Evolutionary conservation across 2,797 vertebrate species (phyloP), one percentile per base, ranked within the genome.

Genomic region (Acipenser transmontanus): DNA sequence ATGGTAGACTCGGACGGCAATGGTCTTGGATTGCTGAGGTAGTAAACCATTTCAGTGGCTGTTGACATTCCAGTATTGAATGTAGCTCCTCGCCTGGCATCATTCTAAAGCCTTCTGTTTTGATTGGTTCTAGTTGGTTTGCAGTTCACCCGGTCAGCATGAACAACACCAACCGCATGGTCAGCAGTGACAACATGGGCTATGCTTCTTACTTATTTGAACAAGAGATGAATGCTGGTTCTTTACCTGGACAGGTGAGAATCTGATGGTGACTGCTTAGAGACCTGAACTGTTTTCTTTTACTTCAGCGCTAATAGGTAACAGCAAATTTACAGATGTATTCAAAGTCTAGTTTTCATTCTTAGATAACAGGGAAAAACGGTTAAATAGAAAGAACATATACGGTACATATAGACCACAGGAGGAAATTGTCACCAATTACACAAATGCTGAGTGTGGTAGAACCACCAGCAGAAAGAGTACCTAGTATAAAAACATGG

Each of bases 71-170:
- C 51, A 8, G 12, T 12, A 52, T 52, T 52, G 8, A 8, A 52
- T 8, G 8, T 52, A 52, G 8, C 50, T 52, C 50, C 34, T 34
- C 34, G 34, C 4, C 34, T 34, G 34, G 34, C 34, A 34, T 34
- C 34, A 34, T 54, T 54, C 51, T 54, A n/a, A 54, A 9, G 8
- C n/a, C n/a, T 54, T n/a, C n/a, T n/a, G 8, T 54, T 8, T 8
- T 49, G 68, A 2, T 49, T 61, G 50, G 49, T 74, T 73, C 1
- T 80, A 98, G 96, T 81, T 99, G 97, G 97, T 99, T 97, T 68
- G 92, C 96, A 0, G 87, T 98, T 64, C 97, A 98, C 57, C 93
- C 95, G 0, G 96, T 98, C 74, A 98, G 95, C 79, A 98, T 98
- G 96, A 95, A 96, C 82, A 89, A 85, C 70, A 92, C 83, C 65